phyloP scores from a whole-genome alignment of 2,797 vertebrate species.

The Pyrocephalus nanus region DNA sequence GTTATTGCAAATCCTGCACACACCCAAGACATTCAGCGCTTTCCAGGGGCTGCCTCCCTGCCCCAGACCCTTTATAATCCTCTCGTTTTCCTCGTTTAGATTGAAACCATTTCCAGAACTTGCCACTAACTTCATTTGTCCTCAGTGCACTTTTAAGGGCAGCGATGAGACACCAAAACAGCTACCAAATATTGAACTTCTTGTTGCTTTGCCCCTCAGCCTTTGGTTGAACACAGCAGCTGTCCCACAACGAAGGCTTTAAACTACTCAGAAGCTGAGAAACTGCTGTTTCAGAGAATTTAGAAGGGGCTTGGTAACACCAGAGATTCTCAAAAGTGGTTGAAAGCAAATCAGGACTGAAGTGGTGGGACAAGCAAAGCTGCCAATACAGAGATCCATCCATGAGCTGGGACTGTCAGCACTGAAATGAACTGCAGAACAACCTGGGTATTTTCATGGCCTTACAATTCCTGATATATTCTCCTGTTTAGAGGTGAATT shows the following conservation, averaged over 20 bases:
- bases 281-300: not conserved
- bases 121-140: not conserved
- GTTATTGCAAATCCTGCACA: rapidly evolving
- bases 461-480: not conserved
- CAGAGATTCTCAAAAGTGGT: not conserved
- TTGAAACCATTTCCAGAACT: not conserved
- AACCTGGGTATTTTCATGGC: not conserved
- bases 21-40: rapidly evolving
- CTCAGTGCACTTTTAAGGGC: not conserved
- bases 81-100: not conserved
- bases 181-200: rapidly evolving
- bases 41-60: not conserved
- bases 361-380: not conserved
- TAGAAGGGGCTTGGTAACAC: not conserved
- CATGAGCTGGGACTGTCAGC: not conserved
- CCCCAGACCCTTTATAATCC: not conserved
- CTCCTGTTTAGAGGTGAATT: not conserved
- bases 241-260: not conserved
- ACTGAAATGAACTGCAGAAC: not conserved
- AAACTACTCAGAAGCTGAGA: not conserved
- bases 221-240: rapidly evolving
- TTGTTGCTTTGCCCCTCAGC: not conserved
- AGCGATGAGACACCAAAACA: not conserved
- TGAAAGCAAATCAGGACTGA: not conserved
- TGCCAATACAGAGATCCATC: no score